phyloP scores from a whole-genome alignment of 2,113 vertebrate genomes.

The Calypte anna region DNA sequence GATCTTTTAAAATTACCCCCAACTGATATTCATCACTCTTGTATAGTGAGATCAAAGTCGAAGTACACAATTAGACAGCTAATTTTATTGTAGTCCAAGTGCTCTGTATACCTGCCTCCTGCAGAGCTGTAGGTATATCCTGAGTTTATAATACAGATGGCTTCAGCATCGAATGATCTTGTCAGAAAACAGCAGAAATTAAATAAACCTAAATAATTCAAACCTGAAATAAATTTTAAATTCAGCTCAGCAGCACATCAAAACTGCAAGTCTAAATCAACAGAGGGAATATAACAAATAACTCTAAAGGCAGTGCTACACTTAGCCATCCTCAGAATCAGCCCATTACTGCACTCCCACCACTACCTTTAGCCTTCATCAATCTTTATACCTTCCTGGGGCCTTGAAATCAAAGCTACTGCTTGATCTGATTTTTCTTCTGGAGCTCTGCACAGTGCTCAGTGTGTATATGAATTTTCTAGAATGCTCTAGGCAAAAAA shows the following conservation, averaged over 20 bases:
- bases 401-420: background rate
- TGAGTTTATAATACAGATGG: background rate
- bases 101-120: background rate
- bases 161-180: background rate
- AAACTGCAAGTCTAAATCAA: background rate
- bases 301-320: background rate
- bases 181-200: background rate
- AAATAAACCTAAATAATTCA: background rate
- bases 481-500: background rate
- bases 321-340: background rate
- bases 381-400: background rate
- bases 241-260: background rate
- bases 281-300: background rate
- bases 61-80: background rate
- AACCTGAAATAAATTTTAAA: background rate
- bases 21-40: background rate
- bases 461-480: background rate
- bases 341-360: background rate
- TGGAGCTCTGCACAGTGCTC: background rate
- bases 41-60: background rate
- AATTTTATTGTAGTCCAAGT: background rate
- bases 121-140: background rate
- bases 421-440: background rate
- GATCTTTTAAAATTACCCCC: background rate
- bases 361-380: background rate